phyloP scores from a whole-genome alignment of 2,888 invertebrate genomes.

The Lapara coniferarum region DNA sequence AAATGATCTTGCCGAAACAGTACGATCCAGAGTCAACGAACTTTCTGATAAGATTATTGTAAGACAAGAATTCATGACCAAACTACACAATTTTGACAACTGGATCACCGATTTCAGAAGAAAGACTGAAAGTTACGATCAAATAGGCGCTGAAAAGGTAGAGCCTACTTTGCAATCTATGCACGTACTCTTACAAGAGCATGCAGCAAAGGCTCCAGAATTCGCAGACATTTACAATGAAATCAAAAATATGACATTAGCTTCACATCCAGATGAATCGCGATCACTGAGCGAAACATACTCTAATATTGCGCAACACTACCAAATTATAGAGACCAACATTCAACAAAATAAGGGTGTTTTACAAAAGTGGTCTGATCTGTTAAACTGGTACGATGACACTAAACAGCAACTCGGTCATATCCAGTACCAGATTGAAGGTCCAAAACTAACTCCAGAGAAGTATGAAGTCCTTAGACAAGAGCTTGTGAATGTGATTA shows the following conservation, averaged over 20 bases:
- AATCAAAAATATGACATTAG: conserved; percentile 89
- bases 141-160: conserved; percentile 91
- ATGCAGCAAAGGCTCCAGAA: conserved; percentile 90
- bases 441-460: conserved; percentile 87
- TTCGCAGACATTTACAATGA: conserved; percentile 92
- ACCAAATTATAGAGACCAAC: conserved; percentile 89
- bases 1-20: conserved; percentile 89
- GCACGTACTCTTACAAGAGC: conserved; percentile 92
- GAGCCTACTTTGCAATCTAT: conserved; percentile 90
- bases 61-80: conserved; percentile 92
- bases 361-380: conserved; percentile 92
- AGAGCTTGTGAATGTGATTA: conserved; percentile 87
- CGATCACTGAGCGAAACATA: conserved; percentile 89
- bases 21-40: conserved; percentile 89
- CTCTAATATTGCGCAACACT: conserved; percentile 89
- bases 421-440: conserved; percentile 90
- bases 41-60: conserved; percentile 92
- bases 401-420: conserved; percentile 91
- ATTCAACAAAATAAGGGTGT: conserved; percentile 89
- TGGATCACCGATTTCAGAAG: conserved; percentile 90
- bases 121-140: conserved; percentile 90
- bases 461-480: conserved; percentile 87
- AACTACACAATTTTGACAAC: conserved; percentile 89
- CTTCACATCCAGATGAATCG: conserved; percentile 89
- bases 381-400: conserved; percentile 92